Base-by-base conservation (phyloP, 2,888 invertebrate genomes). In the Drosophila histrio region DNA sequence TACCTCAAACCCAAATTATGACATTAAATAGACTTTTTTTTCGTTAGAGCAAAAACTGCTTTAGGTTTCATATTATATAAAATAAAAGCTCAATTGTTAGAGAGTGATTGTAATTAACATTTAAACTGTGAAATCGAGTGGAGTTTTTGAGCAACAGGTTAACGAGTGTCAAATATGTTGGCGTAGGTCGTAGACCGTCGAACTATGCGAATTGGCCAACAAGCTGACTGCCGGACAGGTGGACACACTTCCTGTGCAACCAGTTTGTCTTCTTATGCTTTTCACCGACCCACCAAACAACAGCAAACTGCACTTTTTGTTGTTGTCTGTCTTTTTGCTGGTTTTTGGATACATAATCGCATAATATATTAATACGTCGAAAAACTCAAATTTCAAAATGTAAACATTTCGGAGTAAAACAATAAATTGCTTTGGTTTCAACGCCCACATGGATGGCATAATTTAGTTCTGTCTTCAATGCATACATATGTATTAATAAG, bases 181-280 rank as follows among this genome's bases (percentile, higher is more conserved):
- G 72, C 71, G 82, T 87, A 82, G 82, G 87, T 82, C 82, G 87
- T 62, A 79, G 70, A 72, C 87, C 73, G 87, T 77, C 64, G 66
- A 87, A 71, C 84, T 67, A 68, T 75, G 81, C 72, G 66, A 87
- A 69, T 84, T 85, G 76, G 82, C 69, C 82, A 82, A 81, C 84
- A 67, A 70, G 70, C 65, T 30, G 34, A 21, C 49, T 34, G 39
- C 28, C 54, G 56, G 66, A 66, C 72, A 72, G 72, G 46, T 72
- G 77, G 77, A 70, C 79, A 72, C 63, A 72, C 87, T 87, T 78
- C 76, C 76, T 77, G 76, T 30, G 65, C 69, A 77, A 76, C 76
- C 78, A 77, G 82, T 87, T 87, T 82, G 44, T 63, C 66, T 57
- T 70, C 66, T 57, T 54, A 61, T 58, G 58, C 64, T 83, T 86